A percentile compares a stretch with the other conserved stretches of the same genome.
Conservation (phyloP, 2,888 invertebrate genomes). For the Apeira syringaria region DNA sequence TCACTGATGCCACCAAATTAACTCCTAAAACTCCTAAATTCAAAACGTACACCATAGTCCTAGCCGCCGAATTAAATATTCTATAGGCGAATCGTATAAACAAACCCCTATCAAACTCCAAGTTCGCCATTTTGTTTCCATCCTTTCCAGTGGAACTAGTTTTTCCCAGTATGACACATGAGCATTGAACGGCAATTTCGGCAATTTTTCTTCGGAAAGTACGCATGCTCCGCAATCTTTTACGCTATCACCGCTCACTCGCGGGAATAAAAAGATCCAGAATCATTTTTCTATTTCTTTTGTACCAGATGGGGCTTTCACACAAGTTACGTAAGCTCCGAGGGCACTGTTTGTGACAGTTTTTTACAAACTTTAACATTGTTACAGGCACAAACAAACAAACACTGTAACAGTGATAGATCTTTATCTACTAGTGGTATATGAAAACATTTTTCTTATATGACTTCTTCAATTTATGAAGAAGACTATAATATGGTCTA, state of each 20-base stretch:
- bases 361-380: neutral
- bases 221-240: conserved; percentile 24
- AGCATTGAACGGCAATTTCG: conserved; percentile 18
- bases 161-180: conserved; percentile 21
- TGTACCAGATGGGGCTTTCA: conserved; percentile 26
- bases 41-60: no score
- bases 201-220: conserved; percentile 20
- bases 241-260: conserved; percentile 24
- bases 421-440: no score
- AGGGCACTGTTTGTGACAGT: neutral
- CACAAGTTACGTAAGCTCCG: conserved; percentile 2
- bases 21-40: no score
- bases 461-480: no score
- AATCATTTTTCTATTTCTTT: conserved; percentile 30
- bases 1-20: no score
- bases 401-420: no score
- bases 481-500: no score
- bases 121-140: conserved; percentile 24
- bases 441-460: no score
- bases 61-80: no score
- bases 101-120: conserved; percentile 18
- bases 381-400: no score
- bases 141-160: conserved; percentile 20
- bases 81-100: no score
- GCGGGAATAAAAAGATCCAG: conserved; percentile 26